These are phyloP conservation scores for Gibbula magus DNA, from an alignment of 2,888 invertebrate genomes.

Conservation along the genomic window DNA sequence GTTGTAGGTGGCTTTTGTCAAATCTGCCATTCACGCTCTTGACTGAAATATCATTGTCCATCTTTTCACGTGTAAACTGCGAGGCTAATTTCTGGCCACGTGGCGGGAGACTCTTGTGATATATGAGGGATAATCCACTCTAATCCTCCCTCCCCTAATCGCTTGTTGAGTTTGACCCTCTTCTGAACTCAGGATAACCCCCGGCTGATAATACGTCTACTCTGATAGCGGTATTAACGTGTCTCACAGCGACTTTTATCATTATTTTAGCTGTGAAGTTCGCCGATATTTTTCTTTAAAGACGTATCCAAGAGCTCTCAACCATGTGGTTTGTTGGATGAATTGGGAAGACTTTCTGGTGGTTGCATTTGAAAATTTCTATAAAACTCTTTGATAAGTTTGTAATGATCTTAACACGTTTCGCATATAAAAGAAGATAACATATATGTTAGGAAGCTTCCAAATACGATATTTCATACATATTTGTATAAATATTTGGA, in stretches of 20 bases:
- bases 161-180: background rate
- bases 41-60: background rate
- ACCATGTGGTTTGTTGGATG: too few species aligned
- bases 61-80: background rate
- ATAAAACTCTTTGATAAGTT: too few species aligned
- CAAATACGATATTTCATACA: too few species aligned
- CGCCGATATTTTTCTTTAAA: background rate
- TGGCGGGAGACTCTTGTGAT: background rate
- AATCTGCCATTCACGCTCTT: too few species aligned
- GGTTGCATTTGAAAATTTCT: too few species aligned
- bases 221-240: background rate
- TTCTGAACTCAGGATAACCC: background rate
- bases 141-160: background rate
- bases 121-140: background rate
- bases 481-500: too few species aligned
- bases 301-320: too few species aligned
- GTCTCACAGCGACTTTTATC: background rate
- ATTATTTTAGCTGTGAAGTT: constrained; percentile 1
- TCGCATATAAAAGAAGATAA: too few species aligned
- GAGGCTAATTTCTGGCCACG: background rate
- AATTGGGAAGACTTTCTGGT: too few species aligned
- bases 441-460: too few species aligned
- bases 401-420: too few species aligned
- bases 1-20: background rate
- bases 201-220: background rate